phyloP scores from a whole-genome alignment of 2,888 invertebrate genomes.

The Dynastes grantii region DNA sequence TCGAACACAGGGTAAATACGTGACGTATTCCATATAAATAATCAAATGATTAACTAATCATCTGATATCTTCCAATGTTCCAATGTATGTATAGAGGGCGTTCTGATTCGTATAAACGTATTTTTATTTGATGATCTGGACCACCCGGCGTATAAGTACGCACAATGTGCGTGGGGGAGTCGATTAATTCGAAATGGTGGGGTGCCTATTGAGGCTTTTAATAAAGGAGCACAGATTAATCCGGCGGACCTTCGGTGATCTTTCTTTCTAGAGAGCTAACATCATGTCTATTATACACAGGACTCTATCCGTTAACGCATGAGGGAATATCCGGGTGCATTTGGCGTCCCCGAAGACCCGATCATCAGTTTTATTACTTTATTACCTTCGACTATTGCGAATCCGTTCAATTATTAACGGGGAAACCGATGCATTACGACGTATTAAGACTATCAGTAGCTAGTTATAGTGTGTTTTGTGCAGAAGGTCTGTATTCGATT shows the following conservation, averaged over 20 bases:
- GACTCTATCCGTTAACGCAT: conserved; percentile 53
- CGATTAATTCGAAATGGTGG: conserved; percentile 61
- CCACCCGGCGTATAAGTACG: conserved; percentile 52
- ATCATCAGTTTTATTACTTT: conserved; percentile 57
- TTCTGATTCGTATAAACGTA: conserved; percentile 8
- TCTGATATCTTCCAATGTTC: neutral
- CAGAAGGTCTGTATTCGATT: neutral
- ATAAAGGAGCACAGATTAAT: conserved; percentile 69
- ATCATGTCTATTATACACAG: conserved; percentile 65
- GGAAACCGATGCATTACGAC: conserved; percentile 36
- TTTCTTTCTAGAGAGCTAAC: conserved; percentile 66
- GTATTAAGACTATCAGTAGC: neutral
- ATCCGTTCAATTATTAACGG: conserved; percentile 49
- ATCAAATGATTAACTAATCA: conserved; percentile 17
- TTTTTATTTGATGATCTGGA: conserved; percentile 45
- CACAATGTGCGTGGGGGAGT: conserved; percentile 43
- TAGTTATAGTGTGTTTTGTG: neutral
- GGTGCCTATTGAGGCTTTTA: conserved; percentile 68
- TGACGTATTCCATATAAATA: too few relatives aligned
- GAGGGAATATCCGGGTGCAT: conserved; percentile 48
- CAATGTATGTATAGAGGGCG: neutral
- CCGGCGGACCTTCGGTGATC: conserved; percentile 67
- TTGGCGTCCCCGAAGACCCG: conserved; percentile 46
- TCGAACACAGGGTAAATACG: too few relatives aligned
- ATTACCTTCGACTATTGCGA: conserved; percentile 50